Base-by-base conservation (phyloP, 2,888 invertebrate genomes). In the Meandrusa payeni region DNA sequence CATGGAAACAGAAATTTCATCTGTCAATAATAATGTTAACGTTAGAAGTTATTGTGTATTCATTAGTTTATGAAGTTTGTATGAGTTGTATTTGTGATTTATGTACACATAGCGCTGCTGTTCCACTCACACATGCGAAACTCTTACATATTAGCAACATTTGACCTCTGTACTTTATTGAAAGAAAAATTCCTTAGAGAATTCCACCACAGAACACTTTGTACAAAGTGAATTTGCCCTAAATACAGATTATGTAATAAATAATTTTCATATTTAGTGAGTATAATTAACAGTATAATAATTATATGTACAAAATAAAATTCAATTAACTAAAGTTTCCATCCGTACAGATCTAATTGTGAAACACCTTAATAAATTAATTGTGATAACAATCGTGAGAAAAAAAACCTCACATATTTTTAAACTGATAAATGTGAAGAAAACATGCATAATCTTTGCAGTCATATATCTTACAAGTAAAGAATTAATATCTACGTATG, bases 271-370 rank as follows among this genome's bases (percentile, higher is more conserved):
- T 13, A 28, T 10, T 7, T 24, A 6, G 19, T 22, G 12, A n/a
- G n/a, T n/a, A n/a, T 15, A 12, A 20, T 31, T 29, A 37, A 50
- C 39, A 45, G 38, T 31, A 41, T 23, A 17, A 19, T 24, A 15
- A 22, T 20, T 24, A 40, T 50, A 50, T 50, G 45, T 50, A 50
- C 47, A 50, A 33, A 40, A 20, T 24, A 43, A 44, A 36, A 36
- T 19, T 31, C 32, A 33, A 12, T 17, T 20, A 38, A 24, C 11
- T 17, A 32, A 32, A 12, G 10, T 9, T 10, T 3, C 24, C 4
- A 26, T 26, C 6, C 6, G 23, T 23, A 34, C 17, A 29, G 13
- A 28, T 33, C 27, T 38, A 32, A 44, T 33, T 27, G 32, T 39
- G 38, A 38, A 11, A 11, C 23, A 6, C 9, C 23, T 31, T 11